These are phyloP conservation scores for Pandion haliaetus DNA, from an alignment of 2,113 vertebrate species.

Conservation along the genomic window DNA sequence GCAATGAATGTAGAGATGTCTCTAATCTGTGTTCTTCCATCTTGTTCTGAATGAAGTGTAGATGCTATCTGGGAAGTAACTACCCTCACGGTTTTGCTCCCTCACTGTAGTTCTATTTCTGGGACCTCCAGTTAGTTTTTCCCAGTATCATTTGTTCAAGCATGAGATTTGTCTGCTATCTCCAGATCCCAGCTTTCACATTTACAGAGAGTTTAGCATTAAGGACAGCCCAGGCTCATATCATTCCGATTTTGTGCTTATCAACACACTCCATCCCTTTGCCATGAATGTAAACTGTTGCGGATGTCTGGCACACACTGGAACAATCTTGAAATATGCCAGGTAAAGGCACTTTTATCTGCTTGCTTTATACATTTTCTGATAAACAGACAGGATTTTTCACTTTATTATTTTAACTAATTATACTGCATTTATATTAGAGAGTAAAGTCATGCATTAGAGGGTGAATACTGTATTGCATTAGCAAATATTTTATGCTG, in stretches of 20 bases:
- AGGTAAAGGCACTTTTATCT: not conserved
- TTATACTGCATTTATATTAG: not conserved
- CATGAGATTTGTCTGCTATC: conserved; percentile 63
- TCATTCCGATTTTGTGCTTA: conserved; percentile 53
- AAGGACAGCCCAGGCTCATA: conserved; percentile 29
- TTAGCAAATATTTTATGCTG: not conserved
- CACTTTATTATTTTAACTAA: conserved; percentile 24
- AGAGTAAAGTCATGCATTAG: not conserved
- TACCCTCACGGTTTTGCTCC: not conserved
- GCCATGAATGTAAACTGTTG: conserved; percentile 27
- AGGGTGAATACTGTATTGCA: not conserved
- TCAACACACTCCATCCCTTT: conserved; percentile 39
- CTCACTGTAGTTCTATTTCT: conserved; percentile 11
- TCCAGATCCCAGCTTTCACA: conserved; percentile 55
- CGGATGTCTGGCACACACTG: not conserved
- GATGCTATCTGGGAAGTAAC: not conserved
- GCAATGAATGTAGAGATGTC: not conserved
- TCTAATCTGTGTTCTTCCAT: not conserved
- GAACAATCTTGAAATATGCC: not conserved
- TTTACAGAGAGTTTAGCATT: conserved; percentile 61
- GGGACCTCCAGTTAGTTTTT: conserved; percentile 22
- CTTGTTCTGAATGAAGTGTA: not conserved
- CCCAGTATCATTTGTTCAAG: conserved; percentile 51
- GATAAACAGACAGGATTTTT: not conserved
- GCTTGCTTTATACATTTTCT: not conserved